Evolutionary conservation across 2,888 invertebrate species (phyloP).

Genomic region (Stratiomys singularior): DNA sequence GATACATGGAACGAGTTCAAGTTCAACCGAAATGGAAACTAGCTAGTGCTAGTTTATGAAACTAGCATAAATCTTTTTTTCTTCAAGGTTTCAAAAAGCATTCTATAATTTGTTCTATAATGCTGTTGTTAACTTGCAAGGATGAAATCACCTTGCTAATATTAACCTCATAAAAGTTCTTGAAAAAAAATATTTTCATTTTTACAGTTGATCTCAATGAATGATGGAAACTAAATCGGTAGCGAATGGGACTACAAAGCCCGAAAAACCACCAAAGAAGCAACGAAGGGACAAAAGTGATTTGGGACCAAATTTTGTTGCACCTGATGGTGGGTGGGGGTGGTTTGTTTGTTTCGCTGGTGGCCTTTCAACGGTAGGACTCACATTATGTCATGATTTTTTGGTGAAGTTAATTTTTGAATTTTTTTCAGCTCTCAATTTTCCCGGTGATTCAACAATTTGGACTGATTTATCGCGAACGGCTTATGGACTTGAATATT

Average conservation of each 20-base stretch:
- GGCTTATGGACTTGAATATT: constrained; percentile 69
- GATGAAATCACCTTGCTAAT: too few relatives aligned
- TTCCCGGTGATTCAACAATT: constrained; percentile 74
- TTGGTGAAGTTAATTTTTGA: not conserved
- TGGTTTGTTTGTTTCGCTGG: constrained; percentile 79
- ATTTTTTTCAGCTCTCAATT: constrained; percentile 66
- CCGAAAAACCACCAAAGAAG: constrained; percentile 53
- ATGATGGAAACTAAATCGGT: constrained; percentile 26
- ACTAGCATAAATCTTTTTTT: too few relatives aligned
- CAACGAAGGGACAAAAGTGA: constrained; percentile 64
- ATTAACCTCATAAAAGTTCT: too few relatives aligned
- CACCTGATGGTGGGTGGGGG: constrained; percentile 81
- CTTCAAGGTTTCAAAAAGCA: too few relatives aligned
- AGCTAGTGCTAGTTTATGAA: too few relatives aligned
- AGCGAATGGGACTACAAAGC: constrained; percentile 10
- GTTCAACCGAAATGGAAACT: too few relatives aligned
- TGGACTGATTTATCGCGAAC: constrained; percentile 72
- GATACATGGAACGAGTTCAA: too few relatives aligned
- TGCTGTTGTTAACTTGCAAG: too few relatives aligned
- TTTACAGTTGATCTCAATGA: constrained; percentile 27
- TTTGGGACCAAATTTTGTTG: constrained; percentile 69
- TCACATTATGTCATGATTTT: not conserved
- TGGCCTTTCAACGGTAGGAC: constrained; percentile 75
- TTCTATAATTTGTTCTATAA: too few relatives aligned
- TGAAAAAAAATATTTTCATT: too few relatives aligned